Base-by-base conservation (phyloP, 2,888 invertebrate genomes). In the Pseudococcus viburni region DNA sequence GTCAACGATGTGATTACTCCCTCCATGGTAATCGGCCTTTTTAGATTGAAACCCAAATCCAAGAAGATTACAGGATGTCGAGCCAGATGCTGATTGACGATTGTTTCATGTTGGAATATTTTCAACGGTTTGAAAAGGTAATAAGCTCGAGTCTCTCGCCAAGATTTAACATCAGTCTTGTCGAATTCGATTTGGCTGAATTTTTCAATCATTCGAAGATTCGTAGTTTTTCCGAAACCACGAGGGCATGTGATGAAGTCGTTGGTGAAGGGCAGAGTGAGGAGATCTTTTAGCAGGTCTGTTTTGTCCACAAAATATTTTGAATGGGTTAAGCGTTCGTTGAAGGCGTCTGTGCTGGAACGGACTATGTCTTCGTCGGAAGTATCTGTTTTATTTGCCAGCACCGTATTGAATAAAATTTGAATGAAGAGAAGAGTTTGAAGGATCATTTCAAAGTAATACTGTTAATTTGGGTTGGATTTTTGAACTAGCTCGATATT, bases 171-270 rank as follows among this genome's bases (percentile, higher is more conserved):
- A 9, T 73, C 33, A 8, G 15, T n/a, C 3, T 73, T 73, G 39
- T 73, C 73, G 73, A 73, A 73, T 33, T 73, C 73, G 15, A 73
- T 26, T 33, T 33, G 73, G 73, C 73, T 73, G 73, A 73, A 73
- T 73, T 73, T 73, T 26, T 73, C 73, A 12, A 73, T 73, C 73
- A 73, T 73, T 17, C 33, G 26, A 8, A 73, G 39, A 73, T 73
- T 73, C 2, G 73, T 73, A 9, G 73, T 33, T 73, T 73, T 73
- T 12, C 73, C 73, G 6, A 73, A 73, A 73, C 73, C 73, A 0
- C 73, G 73, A 26, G 73, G 73, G 33, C 73, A 73, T 12, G 33
- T 33, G 26, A 73, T 73, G 33, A 15, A 73, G 39, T 73, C 73
- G 73, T 3, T 73, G 33, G 73, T 33, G 8, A 17, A 73, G 33